phyloP scores from a whole-genome alignment of 2,797 vertebrate genomes.

The Sylvilagus floridanus region DNA sequence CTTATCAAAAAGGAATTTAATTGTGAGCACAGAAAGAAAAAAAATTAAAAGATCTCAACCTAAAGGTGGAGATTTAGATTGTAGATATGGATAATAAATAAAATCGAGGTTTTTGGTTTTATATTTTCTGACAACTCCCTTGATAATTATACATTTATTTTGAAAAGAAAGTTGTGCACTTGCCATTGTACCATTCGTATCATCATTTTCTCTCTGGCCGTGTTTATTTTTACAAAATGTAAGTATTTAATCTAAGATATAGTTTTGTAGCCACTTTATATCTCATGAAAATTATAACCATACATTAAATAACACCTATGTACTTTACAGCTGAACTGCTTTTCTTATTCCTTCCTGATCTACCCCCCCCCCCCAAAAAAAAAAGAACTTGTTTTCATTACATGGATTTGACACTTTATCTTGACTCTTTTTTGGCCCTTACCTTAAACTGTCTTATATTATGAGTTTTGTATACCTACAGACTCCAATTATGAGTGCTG shows the following conservation, averaged over 20 bases:
- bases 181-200: background rate
- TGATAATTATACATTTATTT: slow-evolving; percentile 30
- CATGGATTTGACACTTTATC: background rate
- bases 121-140: background rate
- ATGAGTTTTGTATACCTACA: background rate
- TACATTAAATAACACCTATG: background rate
- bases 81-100: slow-evolving; percentile 6
- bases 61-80: slow-evolving; percentile 11
- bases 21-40: background rate
- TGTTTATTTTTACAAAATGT: slow-evolving; percentile 33
- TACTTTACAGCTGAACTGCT: background rate
- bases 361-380: background rate
- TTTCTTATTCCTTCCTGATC: background rate
- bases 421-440: background rate
- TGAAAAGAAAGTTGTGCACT: background rate
- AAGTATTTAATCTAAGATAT: background rate
- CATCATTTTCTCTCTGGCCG: background rate
- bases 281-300: slow-evolving; percentile 3
- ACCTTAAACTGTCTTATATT: background rate
- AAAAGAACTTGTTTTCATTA: background rate
- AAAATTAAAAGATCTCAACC: background rate
- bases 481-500: background rate
- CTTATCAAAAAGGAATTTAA: background rate
- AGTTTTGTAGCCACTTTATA: background rate
- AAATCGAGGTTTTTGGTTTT: background rate